These are phyloP conservation scores for Meteorus colon DNA, from an alignment of 2,888 invertebrate genomes.

Conservation along the genomic window DNA sequence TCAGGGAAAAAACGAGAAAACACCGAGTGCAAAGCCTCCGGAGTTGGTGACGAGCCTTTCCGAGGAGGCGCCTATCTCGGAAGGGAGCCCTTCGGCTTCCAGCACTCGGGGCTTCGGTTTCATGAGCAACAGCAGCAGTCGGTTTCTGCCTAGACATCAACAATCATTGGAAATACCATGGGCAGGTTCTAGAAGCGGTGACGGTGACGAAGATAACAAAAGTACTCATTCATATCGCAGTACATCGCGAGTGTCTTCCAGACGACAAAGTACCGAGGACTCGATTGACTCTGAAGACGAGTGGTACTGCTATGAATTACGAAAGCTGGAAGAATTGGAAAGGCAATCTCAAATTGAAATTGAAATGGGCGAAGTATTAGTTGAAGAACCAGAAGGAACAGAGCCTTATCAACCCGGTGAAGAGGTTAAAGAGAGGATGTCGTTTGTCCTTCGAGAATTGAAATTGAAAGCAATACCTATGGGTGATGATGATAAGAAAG, in stretches of 20 bases:
- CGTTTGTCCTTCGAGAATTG: slow-evolving; percentile 84
- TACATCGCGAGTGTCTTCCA: slow-evolving; percentile 87
- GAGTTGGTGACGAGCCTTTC: slow-evolving; percentile 69
- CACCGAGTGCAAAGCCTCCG: slow-evolving; percentile 61
- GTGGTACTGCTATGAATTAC: slow-evolving; percentile 92
- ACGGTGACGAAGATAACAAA: slow-evolving; percentile 87
- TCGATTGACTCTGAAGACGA: slow-evolving; percentile 95
- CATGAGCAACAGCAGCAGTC: slow-evolving; percentile 74
- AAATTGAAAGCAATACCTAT: slow-evolving; percentile 78
- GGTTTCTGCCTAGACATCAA: slow-evolving; percentile 81
- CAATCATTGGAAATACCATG: slow-evolving; percentile 88
- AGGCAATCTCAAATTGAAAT: slow-evolving; percentile 80
- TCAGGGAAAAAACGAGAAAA: slow-evolving; percentile 65
- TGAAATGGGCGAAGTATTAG: slow-evolving; percentile 78
- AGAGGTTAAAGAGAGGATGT: slow-evolving; percentile 86
- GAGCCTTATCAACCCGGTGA: slow-evolving; percentile 79
- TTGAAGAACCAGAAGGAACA: slow-evolving; percentile 78
- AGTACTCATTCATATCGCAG: slow-evolving; percentile 93
- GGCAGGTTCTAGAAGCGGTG: slow-evolving; percentile 73
- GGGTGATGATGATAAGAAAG: slow-evolving; percentile 54
- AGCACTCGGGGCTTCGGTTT: slow-evolving; percentile 77
- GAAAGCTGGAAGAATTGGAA: slow-evolving; percentile 91
- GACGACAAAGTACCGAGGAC: slow-evolving; percentile 93
- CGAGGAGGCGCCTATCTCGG: slow-evolving; percentile 77
- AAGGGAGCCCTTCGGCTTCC: slow-evolving; percentile 80